Evolutionary conservation across 2,797 vertebrate species (phyloP).

Genomic region (Paratrypauchen microcephalus): DNA sequence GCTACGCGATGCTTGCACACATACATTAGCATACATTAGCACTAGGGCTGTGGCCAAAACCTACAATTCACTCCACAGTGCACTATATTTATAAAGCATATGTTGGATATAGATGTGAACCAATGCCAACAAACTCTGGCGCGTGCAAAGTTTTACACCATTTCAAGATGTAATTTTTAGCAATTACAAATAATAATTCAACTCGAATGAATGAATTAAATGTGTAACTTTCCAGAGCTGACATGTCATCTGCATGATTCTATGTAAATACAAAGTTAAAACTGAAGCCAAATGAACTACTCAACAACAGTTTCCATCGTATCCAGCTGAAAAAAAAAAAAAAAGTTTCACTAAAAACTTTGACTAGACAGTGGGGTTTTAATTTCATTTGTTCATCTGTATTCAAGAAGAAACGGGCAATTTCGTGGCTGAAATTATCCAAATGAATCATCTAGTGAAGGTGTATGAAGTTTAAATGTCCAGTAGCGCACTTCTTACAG

Average conservation of each 20-base stretch:
- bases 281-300: not conserved
- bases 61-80: not conserved
- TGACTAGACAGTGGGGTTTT: no score
- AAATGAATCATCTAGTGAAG: no score
- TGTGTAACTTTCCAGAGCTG: not conserved
- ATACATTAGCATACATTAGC: conserved; percentile 12
- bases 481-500: no score
- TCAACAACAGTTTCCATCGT: no score
- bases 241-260: no score
- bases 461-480: no score
- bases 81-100: conserved; percentile 1
- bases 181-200: not conserved
- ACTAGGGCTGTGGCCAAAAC: not conserved
- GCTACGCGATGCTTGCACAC: not conserved
- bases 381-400: no score
- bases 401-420: no score
- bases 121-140: not conserved
- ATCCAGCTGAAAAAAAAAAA: no score
- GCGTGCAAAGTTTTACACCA: not conserved
- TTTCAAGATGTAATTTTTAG: not conserved
- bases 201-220: not conserved
- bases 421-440: no score
- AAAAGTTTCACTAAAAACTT: no score
- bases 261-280: no score
- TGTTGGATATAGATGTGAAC: not conserved